Evolutionary conservation across 2,888 invertebrate species (phyloP).

Genomic region (Heteromyza rotundicornis): DNA sequence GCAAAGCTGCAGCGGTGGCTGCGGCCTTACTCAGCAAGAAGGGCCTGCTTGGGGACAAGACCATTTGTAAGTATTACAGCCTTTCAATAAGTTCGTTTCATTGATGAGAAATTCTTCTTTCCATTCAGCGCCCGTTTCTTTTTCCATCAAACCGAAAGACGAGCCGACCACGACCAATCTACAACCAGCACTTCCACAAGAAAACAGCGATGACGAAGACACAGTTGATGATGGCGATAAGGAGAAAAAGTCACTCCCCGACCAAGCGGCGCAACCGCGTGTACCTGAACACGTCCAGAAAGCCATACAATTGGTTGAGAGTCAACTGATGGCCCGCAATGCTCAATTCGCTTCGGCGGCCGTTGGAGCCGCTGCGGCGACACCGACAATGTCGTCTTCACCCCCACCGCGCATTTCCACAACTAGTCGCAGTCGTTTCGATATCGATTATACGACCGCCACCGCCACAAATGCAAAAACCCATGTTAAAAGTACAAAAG

Average conservation of each 20-base stretch:
- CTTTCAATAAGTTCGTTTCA: not conserved
- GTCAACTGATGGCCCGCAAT: slow-evolving; percentile 54
- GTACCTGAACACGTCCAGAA: slow-evolving; percentile 59
- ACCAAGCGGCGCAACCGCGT: slow-evolving; percentile 16
- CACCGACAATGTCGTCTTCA: not conserved
- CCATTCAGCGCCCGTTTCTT: slow-evolving; percentile 74
- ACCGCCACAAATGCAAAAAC: not conserved
- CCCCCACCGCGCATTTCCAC: not conserved
- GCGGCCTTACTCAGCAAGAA: slow-evolving; percentile 53
- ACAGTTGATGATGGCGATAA: slow-evolving; percentile 32
- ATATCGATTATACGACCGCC: slow-evolving; percentile 27
- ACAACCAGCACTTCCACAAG: slow-evolving; percentile 78
- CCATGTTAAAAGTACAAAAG: slow-evolving; percentile 27
- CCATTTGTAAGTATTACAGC: slow-evolving; percentile 31
- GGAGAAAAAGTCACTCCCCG: not conserved
- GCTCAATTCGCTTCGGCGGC: slow-evolving; percentile 38
- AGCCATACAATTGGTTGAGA: slow-evolving; percentile 59
- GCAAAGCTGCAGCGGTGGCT: slow-evolving; percentile 54
- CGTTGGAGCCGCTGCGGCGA: slow-evolving; percentile 13
- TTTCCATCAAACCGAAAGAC: slow-evolving; percentile 84
- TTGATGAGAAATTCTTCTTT: not conserved
- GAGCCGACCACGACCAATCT: slow-evolving; percentile 68
- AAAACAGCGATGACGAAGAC: slow-evolving; percentile 76
- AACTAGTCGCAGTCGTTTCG: slow-evolving; percentile 26
- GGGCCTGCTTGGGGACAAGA: slow-evolving; percentile 33